Conservation (phyloP, 2,113 vertebrate genomes). For the Cnemophilus loriae region DNA sequence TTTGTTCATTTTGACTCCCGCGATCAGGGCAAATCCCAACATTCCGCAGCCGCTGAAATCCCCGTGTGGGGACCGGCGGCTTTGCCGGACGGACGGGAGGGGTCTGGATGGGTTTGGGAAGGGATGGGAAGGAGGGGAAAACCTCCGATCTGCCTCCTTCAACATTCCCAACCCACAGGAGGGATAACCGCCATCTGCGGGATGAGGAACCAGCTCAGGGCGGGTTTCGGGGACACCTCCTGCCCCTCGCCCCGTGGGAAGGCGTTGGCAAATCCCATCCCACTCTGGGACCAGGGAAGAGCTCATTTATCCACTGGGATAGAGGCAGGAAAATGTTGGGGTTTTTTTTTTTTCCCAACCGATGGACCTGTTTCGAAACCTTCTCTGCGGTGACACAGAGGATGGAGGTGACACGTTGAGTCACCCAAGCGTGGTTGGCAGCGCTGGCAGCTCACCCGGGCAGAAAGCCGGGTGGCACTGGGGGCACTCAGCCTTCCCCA, state of each 20-base stretch:
- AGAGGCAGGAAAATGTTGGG: background rate
- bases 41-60: background rate
- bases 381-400: background rate
- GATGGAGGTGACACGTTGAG: background rate
- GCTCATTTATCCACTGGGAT: background rate
- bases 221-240: background rate
- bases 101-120: background rate
- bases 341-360: background rate
- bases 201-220: accelerated
- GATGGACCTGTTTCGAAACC: background rate
- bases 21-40: background rate
- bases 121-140: background rate
- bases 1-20: background rate
- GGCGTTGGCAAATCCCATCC: background rate
- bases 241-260: accelerated
- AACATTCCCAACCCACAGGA: accelerated
- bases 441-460: background rate
- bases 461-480: accelerated
- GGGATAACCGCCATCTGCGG: no score
- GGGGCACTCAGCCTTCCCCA: accelerated
- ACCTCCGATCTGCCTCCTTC: background rate
- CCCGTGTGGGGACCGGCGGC: accelerated
- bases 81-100: no score
- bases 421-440: background rate
- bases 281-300: accelerated